These are phyloP conservation scores for Taxidea taxus DNA, from an alignment of 2,113 vertebrate species.

Conservation along the genomic window DNA sequence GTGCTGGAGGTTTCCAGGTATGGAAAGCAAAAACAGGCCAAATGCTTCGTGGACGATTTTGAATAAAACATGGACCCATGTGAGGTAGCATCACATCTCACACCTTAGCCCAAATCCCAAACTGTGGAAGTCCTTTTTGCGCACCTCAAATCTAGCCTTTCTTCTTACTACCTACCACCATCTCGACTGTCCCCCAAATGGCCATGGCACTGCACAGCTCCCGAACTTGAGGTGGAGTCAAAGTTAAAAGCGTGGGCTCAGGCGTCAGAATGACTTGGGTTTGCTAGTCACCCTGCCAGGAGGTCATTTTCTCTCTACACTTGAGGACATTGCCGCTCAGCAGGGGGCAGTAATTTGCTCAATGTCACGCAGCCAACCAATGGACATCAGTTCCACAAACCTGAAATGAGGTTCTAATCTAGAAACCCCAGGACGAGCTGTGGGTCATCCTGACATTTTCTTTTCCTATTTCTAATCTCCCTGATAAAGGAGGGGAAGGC, in stretches of 20 bases:
- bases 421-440: constrained; percentile 23
- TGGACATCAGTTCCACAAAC: background rate
- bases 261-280: background rate
- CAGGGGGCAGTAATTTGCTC: background rate
- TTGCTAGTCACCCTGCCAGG: background rate
- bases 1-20: background rate
- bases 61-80: background rate
- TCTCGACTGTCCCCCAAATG: background rate
- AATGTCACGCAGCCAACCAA: background rate
- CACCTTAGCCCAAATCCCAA: background rate
- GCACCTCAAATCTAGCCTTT: background rate
- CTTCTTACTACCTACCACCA: background rate
- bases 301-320: background rate
- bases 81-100: background rate
- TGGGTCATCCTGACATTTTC: background rate
- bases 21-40: background rate
- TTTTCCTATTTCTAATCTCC: constrained; percentile 31
- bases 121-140: background rate
- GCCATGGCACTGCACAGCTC: background rate
- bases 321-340: background rate
- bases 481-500: background rate
- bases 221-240: background rate
- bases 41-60: background rate
- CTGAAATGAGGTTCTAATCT: constrained; percentile 24
- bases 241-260: constrained; percentile 14